phyloP scores from a whole-genome alignment of 2,888 invertebrate species.

The Amorpha juglandis region DNA sequence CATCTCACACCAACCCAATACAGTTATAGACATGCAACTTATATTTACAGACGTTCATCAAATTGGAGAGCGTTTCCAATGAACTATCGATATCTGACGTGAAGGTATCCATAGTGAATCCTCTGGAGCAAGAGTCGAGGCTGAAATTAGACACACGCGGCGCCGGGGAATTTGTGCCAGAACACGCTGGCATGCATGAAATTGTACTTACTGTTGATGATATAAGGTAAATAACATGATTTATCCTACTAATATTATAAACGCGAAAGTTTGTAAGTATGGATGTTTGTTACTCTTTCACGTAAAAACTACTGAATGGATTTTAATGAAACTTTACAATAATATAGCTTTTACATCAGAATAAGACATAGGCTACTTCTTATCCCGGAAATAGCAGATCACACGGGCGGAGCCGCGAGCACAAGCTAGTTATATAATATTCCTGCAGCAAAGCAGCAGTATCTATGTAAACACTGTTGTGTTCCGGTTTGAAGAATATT shows the following conservation, averaged over 20 bases:
- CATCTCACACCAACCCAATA: background rate
- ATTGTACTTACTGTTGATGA: slow-evolving; percentile 87
- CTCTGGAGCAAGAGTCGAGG: slow-evolving; percentile 87
- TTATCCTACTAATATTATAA: no score
- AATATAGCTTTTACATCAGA: no score
- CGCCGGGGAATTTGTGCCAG: slow-evolving; percentile 93
- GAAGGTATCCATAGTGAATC: slow-evolving; percentile 90
- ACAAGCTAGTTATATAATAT: background rate
- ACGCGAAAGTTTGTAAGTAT: no score
- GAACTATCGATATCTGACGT: slow-evolving; percentile 90
- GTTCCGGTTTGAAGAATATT: no score
- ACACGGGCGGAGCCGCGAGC: no score
- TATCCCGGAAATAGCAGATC: no score
- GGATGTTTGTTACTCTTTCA: no score
- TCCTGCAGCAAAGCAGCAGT: no score
- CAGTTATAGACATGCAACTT: background rate
- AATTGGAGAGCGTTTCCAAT: slow-evolving; percentile 88
- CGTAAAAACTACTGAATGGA: no score
- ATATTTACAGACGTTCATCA: slow-evolving; percentile 88
- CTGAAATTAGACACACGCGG: slow-evolving; percentile 88
- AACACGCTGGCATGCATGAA: slow-evolving; percentile 97
- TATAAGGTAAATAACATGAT: slow-evolving; percentile 68
- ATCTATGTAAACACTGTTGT: no score
- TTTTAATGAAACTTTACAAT: no score
- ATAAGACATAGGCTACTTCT: no score